phyloP scores from a whole-genome alignment of 2,113 vertebrate genomes.

The Gallinago paraguaiae region DNA sequence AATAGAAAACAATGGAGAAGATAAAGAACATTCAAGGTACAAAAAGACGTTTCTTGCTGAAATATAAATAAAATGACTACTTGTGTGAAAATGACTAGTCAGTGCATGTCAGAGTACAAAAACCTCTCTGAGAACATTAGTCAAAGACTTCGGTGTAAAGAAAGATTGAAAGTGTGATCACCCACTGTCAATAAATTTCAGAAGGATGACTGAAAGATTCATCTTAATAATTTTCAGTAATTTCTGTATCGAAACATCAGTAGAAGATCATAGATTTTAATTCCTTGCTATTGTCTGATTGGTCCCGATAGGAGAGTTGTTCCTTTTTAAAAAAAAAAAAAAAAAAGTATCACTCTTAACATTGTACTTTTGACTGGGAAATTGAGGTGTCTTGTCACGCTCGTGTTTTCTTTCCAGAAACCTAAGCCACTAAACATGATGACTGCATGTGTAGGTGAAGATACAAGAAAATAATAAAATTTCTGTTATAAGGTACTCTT shows the following conservation, averaged over 20 bases:
- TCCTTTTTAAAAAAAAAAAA: background rate
- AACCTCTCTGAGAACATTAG: background rate
- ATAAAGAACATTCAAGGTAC: background rate
- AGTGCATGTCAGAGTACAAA: background rate
- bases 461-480: background rate
- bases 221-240: conserved; percentile 4
- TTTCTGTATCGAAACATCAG: background rate
- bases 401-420: conserved; percentile 6
- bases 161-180: conserved; percentile 18
- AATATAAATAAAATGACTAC: background rate
- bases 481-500: background rate
- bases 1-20: background rate
- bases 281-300: background rate
- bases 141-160: background rate
- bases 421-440: background rate
- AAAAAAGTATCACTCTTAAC: background rate
- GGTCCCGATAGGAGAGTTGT: background rate
- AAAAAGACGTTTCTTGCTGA: background rate
- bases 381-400: background rate
- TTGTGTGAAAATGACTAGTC: background rate
- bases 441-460: background rate
- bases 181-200: background rate
- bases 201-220: background rate
- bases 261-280: background rate
- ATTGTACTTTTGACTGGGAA: background rate